Conservation (phyloP, 2,113 vertebrate genomes). For the Ceratotherium simum region DNA sequence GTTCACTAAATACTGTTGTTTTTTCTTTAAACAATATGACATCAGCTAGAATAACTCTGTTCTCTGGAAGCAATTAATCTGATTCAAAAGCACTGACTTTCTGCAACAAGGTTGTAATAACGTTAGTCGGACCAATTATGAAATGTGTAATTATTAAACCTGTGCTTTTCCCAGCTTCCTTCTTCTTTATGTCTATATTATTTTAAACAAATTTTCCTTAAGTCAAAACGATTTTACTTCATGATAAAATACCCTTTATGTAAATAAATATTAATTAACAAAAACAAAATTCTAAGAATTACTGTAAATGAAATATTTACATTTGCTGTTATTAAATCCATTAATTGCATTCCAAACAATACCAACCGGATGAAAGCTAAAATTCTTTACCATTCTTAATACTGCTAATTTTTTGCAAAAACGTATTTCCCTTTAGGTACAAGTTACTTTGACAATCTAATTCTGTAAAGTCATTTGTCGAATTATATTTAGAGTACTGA, state of each 20-base stretch:
- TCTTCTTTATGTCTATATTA: background rate
- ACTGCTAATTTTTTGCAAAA: background rate
- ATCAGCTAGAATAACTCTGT: background rate
- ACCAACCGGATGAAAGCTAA: background rate
- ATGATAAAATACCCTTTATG: background rate
- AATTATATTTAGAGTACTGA: background rate
- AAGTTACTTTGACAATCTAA: background rate
- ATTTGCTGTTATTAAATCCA: background rate
- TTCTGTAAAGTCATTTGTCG: background rate
- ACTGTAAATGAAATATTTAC: background rate
- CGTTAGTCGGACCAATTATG: background rate
- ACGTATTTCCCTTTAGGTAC: background rate
- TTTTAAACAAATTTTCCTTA: slow-evolving; percentile 1
- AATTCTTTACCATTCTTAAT: background rate
- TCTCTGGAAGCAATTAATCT: slow-evolving; percentile 27
- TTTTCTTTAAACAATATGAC: background rate
- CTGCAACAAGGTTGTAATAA: background rate
- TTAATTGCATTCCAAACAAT: background rate
- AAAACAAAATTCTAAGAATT: slow-evolving; percentile 13
- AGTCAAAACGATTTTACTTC: background rate
- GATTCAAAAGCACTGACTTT: background rate
- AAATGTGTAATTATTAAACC: background rate
- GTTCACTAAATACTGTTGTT: background rate
- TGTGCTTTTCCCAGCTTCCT: background rate
- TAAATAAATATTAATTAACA: slow-evolving; percentile 21